Percentiles rank a stretch among this genome's conserved stretches.
These are phyloP conservation scores for Diglossa cyanea DNA, from an alignment of 2,797 vertebrate species.

Conservation along the genomic window DNA sequence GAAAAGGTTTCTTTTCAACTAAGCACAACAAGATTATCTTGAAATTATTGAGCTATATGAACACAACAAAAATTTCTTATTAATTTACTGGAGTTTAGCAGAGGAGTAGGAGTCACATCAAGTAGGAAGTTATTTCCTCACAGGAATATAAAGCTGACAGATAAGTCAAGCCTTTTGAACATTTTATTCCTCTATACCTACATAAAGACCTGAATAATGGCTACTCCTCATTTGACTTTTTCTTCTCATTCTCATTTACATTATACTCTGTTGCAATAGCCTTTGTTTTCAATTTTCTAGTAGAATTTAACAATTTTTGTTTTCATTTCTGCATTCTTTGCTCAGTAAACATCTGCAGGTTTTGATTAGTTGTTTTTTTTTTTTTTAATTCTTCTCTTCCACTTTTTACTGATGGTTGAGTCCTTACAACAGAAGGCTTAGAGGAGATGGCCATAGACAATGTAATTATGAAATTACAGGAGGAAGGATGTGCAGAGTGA, in stretches of 20 bases:
- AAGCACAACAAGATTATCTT: neutral
- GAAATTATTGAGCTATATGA: neutral
- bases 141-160: neutral
- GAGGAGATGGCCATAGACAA: neutral
- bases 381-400: neutral
- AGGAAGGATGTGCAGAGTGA: neutral
- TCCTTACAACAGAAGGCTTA: neutral
- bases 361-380: neutral
- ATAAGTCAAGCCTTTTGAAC: neutral
- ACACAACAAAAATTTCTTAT: neutral
- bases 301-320: neutral
- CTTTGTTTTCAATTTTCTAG: neutral
- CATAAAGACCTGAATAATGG: neutral
- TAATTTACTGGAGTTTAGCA: neutral
- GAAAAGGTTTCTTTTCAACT: neutral
- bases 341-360: neutral
- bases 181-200: neutral
- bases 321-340: neutral
- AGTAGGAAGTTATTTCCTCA: neutral
- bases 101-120: neutral
- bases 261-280: neutral
- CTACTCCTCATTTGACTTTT: neutral
- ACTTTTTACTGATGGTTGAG: neutral
- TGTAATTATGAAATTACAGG: neutral
- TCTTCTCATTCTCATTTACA: neutral